Evolutionary conservation across 2,888 invertebrate species (phyloP).

Genomic region (Noctua pronuba): DNA sequence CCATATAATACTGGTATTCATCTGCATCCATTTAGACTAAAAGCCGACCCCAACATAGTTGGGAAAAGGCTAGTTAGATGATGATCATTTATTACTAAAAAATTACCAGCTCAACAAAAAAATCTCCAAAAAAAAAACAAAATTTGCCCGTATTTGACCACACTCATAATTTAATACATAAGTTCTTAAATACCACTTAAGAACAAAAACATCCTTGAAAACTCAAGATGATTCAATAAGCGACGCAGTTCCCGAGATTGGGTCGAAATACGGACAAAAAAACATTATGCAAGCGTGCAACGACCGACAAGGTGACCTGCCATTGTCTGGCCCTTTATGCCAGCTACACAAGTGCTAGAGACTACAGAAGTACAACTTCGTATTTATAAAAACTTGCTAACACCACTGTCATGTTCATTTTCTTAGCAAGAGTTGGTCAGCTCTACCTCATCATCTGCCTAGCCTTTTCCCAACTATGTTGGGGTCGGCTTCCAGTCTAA

Average conservation of each 20-base stretch:
- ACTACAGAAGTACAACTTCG: slow-evolving; percentile 45
- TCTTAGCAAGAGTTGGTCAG: no score
- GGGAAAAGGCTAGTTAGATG: neutral
- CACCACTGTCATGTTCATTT: no score
- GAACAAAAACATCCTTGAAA: slow-evolving; percentile 59
- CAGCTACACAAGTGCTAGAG: slow-evolving; percentile 28
- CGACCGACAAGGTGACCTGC: slow-evolving; percentile 78
- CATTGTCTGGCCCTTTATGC: slow-evolving; percentile 69
- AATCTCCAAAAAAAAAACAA: neutral
- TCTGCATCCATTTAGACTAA: neutral
- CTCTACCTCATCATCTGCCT: no score
- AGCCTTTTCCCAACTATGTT: no score
- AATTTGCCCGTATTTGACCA: neutral
- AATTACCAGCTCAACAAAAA: slow-evolving; percentile 8
- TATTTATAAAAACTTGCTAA: neutral
- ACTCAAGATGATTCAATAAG: slow-evolving; percentile 66
- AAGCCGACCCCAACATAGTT: neutral
- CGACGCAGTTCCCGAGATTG: slow-evolving; percentile 64
- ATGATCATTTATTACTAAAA: neutral
- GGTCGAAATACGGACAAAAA: slow-evolving; percentile 69
- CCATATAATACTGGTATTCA: neutral
- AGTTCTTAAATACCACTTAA: slow-evolving; percentile 35
- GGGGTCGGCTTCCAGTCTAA: no score
- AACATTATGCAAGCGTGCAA: slow-evolving; percentile 71
- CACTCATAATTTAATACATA: slow-evolving; percentile 17